Conservation (phyloP, 2,113 vertebrate genomes). For the Pagrus major region DNA sequence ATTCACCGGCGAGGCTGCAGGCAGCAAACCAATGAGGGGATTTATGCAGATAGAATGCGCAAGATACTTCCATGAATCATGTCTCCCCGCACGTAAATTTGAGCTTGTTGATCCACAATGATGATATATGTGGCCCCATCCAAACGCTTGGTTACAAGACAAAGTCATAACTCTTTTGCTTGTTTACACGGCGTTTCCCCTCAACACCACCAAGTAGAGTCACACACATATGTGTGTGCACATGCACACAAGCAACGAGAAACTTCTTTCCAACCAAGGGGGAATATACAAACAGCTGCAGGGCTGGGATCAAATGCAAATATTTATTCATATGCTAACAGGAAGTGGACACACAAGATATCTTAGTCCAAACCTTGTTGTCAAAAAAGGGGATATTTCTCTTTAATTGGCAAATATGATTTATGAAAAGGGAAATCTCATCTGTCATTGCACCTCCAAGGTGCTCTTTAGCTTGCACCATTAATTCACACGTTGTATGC, state of each 20-base stretch:
- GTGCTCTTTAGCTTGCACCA: background rate
- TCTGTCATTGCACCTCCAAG: background rate
- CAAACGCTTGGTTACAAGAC: slow-evolving; percentile 51
- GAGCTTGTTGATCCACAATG: slow-evolving; percentile 70
- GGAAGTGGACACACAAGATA: background rate
- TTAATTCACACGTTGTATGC: background rate
- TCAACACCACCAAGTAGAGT: background rate
- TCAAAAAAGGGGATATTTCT: too few species aligned
- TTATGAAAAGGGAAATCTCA: background rate
- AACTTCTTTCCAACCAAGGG: background rate
- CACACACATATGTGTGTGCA: background rate
- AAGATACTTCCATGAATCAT: slow-evolving; percentile 69
- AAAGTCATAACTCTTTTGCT: slow-evolving; percentile 67
- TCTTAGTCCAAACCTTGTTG: background rate
- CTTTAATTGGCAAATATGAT: background rate
- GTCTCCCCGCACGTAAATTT: slow-evolving; percentile 63
- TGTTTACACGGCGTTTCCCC: slow-evolving; percentile 41
- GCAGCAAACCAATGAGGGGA: slow-evolving; percentile 74
- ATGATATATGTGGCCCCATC: slow-evolving; percentile 69
- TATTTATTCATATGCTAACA: slow-evolving; percentile 17
- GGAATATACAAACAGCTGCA: slow-evolving; percentile 33
- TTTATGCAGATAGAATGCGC: slow-evolving; percentile 74
- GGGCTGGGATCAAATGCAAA: slow-evolving; percentile 6
- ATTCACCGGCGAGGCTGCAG: slow-evolving; percentile 66
- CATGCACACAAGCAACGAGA: background rate